Evolutionary conservation across 2,797 vertebrate genomes (phyloP), one percentile per base, ranked within the genome.

Genomic region (Natrix natrix): DNA sequence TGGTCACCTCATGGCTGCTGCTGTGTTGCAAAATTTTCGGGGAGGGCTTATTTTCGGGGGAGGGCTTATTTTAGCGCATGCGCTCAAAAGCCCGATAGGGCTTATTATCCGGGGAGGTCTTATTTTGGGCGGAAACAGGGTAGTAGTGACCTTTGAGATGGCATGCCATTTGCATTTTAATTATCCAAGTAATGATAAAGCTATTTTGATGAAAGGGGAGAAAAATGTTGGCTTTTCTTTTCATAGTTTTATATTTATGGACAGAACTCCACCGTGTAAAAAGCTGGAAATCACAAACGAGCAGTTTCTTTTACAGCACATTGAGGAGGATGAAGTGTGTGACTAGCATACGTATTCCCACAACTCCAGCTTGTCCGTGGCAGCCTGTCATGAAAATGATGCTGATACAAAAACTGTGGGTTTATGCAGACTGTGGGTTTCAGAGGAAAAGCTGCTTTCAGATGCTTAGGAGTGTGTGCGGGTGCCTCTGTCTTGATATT

Each of bases 311-410:
- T 92, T 95, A 92, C 94, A 93, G 94, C 94, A 93, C 93, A 66
- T 12, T 95, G 96, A 93, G 37, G 95, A 37, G 10, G 92, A 94
- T 93, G 95, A 37, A 95, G 96, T 91, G 0, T 97, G 97, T 97
- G 97, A 97, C 96, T 91, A 63, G 96, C 96, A 97, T 97, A 95
- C 95, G 93, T 96, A 97, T 97, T 95, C 93, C 95, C 93, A 63
- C 10, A 94, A 94, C 96, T 95, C 95, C 0, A 11, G 83, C 94
- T 94, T 94, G 96, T 95, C 96, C 91, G 93, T 96, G 97, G 96
- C 94, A 90, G 96, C 96, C 96, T 96, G 96, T 94, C 54, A 95
- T 94, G 96, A 96, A 96, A 96, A 96, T 97, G 95, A 95, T 91
- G 60, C 0, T 90, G 54, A 91, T 94, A 95, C 94, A 92, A 92